Evolutionary conservation across 1,140 invertebrate genomes (phyloP), one percentile per base, ranked within the genome.

Genomic region (Platorchestia sp.): DNA sequence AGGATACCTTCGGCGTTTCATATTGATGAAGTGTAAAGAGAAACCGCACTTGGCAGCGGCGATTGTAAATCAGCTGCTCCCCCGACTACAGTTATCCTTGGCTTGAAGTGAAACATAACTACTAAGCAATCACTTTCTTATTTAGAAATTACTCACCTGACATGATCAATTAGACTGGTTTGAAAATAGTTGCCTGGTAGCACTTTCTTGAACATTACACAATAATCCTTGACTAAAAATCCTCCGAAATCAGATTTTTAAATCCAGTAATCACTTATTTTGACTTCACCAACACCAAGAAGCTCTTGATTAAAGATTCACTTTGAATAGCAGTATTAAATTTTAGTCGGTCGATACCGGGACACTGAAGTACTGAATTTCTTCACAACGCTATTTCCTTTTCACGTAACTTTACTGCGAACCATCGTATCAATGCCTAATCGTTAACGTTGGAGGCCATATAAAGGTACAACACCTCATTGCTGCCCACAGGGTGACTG

Each of bases 61-160:
- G 91, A 93, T 93, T 1, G 91, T 93, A 93, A 93, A 93, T 93
- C 91, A 93, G 91, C 91, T 93, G 91, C 91, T 93, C 45, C 87
- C 87, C 41, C 10, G 87, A 89, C 87, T 89, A 89, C 91, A 93
- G 91, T 47, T 93, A 93, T 93, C 91, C 91, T 93, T 93, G 91
- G 43, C 91, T 89, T 42, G n/a, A 44, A 89, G n/a, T 42, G 87
- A 89, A 89, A 89, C n/a, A 89, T 89, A 42, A 89, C 41, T 89
- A 89, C 43, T 42, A 5, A 89, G 3, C 36, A 75, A 75, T 36
- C 10, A 75, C 59, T 75, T 75, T 75, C 59, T 43, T 89, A 14
- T 86, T 89, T 89, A 44, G 3, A 89, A 89, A 43, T 75, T 75
- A 93, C 91, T 93, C 45, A 93, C 91, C 91, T 93, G 91, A 93